Evolutionary conservation across 2,797 vertebrate genomes (phyloP).

Genomic region (Leptatherina wallacei): DNA sequence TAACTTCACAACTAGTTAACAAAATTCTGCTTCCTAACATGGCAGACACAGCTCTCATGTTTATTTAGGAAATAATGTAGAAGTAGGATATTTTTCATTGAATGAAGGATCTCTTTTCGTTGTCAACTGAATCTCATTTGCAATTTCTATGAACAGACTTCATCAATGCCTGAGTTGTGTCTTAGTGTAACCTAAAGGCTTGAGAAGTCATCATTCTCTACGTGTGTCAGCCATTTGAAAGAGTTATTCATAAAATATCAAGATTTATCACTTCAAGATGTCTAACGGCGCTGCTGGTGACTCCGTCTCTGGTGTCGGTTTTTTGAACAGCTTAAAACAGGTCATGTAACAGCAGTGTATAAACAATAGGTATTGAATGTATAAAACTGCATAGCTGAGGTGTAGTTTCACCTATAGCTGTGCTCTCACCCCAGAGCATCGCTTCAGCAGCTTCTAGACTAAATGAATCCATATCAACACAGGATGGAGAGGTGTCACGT

Average conservation of each 20-base stretch:
- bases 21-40: constrained; percentile 31
- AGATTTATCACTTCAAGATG: neutral
- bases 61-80: constrained; percentile 10
- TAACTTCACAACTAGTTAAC: constrained; percentile 58
- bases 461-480: constrained; percentile 64
- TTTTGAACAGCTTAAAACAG: constrained; percentile 4
- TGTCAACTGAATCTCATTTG: neutral
- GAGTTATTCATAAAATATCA: constrained; percentile 10
- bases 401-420: constrained; percentile 28
- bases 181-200: constrained; percentile 6
- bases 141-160: neutral
- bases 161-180: neutral
- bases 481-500: constrained; percentile 55
- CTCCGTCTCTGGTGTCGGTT: constrained; percentile 25
- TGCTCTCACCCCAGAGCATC: constrained; percentile 22
- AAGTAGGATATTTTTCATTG: constrained; percentile 12
- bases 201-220: neutral
- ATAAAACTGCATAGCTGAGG: neutral
- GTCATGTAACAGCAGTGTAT: constrained; percentile 23
- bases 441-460: constrained; percentile 51
- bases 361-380: constrained; percentile 20
- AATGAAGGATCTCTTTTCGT: neutral
- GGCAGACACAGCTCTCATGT: constrained; percentile 17
- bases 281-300: constrained; percentile 24
- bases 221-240: constrained; percentile 7